Evolutionary conservation across 2,797 vertebrate genomes (phyloP).

Genomic region (Paratrypauchen microcephalus): DNA sequence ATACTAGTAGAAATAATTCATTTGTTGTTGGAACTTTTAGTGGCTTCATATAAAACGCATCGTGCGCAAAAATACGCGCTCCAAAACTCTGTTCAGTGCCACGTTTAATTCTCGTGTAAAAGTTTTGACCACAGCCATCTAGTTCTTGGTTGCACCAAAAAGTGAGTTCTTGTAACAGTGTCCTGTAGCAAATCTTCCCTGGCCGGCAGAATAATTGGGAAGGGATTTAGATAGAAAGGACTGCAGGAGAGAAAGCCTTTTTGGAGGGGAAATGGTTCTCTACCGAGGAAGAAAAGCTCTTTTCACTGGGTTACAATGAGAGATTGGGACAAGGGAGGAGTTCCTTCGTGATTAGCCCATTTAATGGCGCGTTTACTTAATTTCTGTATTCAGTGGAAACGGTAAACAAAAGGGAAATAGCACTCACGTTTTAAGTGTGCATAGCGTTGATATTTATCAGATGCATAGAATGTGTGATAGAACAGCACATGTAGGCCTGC

Average conservation of each 20-base stretch:
- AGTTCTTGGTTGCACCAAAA: constrained; percentile 41
- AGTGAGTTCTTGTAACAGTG: constrained; percentile 62
- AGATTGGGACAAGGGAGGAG: constrained; percentile 84
- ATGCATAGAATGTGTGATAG: constrained; percentile 17
- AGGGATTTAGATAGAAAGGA: constrained; percentile 72
- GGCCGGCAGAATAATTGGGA: constrained; percentile 65
- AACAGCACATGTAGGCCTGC: constrained; percentile 15
- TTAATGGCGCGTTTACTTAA: constrained; percentile 86
- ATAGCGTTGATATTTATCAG: constrained; percentile 68
- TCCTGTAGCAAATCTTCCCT: constrained; percentile 54
- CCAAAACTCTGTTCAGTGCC: not conserved
- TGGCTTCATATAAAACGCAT: no score
- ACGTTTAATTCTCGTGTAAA: not conserved
- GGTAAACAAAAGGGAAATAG: constrained; percentile 80
- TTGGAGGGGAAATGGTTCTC: constrained; percentile 69
- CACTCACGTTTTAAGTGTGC: constrained; percentile 71
- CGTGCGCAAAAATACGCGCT: not conserved
- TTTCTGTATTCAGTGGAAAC: constrained; percentile 84
- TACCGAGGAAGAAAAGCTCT: constrained; percentile 80
- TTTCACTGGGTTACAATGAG: constrained; percentile 84
- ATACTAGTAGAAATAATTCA: not conserved
- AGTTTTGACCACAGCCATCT: not conserved
- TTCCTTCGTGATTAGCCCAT: constrained; percentile 84
- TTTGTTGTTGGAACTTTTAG: constrained; percentile 1
- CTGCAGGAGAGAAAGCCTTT: constrained; percentile 71